Base-by-base conservation (phyloP, 2,113 vertebrate species). In the Aramus guarauna region DNA sequence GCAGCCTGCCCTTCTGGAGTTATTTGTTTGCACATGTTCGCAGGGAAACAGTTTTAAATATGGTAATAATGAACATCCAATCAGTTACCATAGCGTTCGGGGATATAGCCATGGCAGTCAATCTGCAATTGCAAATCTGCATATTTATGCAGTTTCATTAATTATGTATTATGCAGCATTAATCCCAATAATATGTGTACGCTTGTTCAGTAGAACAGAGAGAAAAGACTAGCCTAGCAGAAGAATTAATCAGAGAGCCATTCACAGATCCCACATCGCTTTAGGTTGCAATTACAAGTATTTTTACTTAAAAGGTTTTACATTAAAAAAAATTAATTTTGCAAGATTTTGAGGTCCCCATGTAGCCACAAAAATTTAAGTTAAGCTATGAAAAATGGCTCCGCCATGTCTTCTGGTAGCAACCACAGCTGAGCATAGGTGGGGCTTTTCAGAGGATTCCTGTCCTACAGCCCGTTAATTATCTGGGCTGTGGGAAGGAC, bases 141-240 rank as follows among this genome's bases (percentile, higher is more conserved):
- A 98, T 98, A 97, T 98, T 98, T 96, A 98, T 97, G 96, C 69
- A 6, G 90, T 91, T 80, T 92, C 95, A 96, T 97, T 98, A 97
- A 98, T 98, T 97, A 97, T 97, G 97, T 94, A 97, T 94, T 91
- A 94, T 64, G 94, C 74, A 56, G 90, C 91, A 96, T 96, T 95
- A 94, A 96, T 94, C 91, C 96, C 95, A 93, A 78, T 96, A 91
- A 96, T 92, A 90, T 75, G 97, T 97, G 55, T 80, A 93, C 18
- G 95, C 86, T 86, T 94, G 55, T 53, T 64, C 94, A 82, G 94
- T 72, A 87, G 94, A 93, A 84, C 72, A 72, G 71, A 94, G 88
- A 91, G 92, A 41, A 48, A 21, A 79, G 92, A 37, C 75, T n/a
- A 24, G 85, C 86, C 86, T 72, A 18, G 3, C 87, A 94, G 87